These are phyloP conservation scores for Hirundichthys speculiger DNA, from an alignment of 2,113 vertebrate genomes.

Conservation along the genomic window DNA sequence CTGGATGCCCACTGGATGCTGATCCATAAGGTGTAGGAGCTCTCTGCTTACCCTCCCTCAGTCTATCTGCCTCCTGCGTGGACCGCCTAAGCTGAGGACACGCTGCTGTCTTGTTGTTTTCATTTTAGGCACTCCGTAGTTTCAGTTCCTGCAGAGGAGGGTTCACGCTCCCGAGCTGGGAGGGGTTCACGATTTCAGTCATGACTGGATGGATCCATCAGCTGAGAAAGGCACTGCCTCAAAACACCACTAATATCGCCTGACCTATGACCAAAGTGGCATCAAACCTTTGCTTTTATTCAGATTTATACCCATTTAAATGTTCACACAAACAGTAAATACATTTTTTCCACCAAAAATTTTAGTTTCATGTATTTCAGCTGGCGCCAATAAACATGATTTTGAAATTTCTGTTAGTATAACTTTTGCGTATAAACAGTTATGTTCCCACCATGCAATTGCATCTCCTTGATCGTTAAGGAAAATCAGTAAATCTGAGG, in stretches of 20 bases:
- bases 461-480: constrained; percentile 9
- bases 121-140: constrained; percentile 34
- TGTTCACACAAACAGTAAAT: too few species aligned
- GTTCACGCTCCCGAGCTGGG: constrained; percentile 19
- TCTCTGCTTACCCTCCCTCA: constrained; percentile 45
- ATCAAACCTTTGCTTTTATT: neutral
- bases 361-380: too few species aligned
- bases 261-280: neutral
- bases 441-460: too few species aligned
- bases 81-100: constrained; percentile 48
- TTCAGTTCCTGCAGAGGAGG: constrained; percentile 34
- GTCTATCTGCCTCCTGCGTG: constrained; percentile 57
- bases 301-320: neutral
- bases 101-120: constrained; percentile 45
- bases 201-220: neutral
- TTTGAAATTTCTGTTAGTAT: too few species aligned
- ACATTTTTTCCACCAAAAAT: too few species aligned
- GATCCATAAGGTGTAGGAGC: constrained; percentile 76
- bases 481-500: constrained; percentile 20
- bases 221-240: neutral
- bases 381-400: too few species aligned
- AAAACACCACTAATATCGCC: neutral
- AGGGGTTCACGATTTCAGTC: constrained; percentile 18
- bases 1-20: constrained; percentile 65
- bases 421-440: too few species aligned